Base-by-base conservation (phyloP, 1,140 invertebrate genomes). In the Eufriesea mexicana region DNA sequence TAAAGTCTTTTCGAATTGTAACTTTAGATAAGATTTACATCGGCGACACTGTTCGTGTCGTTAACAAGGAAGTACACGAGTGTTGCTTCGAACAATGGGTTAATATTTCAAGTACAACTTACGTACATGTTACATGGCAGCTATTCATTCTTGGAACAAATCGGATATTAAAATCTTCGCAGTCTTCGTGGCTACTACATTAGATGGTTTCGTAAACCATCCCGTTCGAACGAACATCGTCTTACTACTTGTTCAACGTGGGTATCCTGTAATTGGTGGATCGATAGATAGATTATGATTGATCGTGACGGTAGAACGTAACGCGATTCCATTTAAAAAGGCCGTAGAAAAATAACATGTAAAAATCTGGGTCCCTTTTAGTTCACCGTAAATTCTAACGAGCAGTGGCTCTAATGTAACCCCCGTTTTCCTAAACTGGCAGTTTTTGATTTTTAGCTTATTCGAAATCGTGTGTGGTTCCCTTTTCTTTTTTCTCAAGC, bases 331-430 rank as follows among this genome's bases (percentile, higher is more conserved):
- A 42, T 28, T 87, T 54, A 80, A 82, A 87, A 84, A 86, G 28
- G 20, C 47, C 49, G 47, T 84, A 86, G 81, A 87, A 87, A 87
- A 86, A 87, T 87, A 86, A 73, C 18, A 61, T 66, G 66, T 68
- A 87, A 57, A 86, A 86, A 86, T 87, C 64, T 87, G 81, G 76
- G 85, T 87, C 72, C 76, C 85, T 76, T 64, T 67, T 59, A 54
- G n/a, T 68, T 74, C 49, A 10, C 20, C 54, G 42, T 57, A 42
- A 72, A 64, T 79, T 28, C 81, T 75, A 83, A 67, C 70, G 70
- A 74, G 35, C 49, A 51, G 0, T 42, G 23, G 25, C 42, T 45
- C 54, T 42, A n/a, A n/a, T 23, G 51, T 80, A 25, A 7, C n/a
- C 64, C 72, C 42, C 47, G 35, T 59, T 54, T 25, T 47, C 42